These are phyloP conservation scores for Glomeris marginata DNA, from an alignment of 2,888 invertebrate genomes.

Conservation along the genomic window DNA sequence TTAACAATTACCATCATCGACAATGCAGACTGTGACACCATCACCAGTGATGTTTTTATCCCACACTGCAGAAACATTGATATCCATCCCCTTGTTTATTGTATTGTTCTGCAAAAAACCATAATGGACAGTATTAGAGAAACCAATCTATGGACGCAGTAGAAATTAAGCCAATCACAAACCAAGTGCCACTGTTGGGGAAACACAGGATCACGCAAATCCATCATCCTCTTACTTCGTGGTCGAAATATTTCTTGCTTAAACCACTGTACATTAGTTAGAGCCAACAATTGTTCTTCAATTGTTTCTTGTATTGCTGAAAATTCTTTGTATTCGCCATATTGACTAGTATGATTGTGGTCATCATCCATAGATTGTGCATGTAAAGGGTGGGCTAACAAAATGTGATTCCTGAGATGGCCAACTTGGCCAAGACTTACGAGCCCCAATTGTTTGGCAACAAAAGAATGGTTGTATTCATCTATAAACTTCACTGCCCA, in stretches of 20 bases:
- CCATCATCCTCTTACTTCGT: conserved; percentile 1
- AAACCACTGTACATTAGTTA: conserved; percentile 7
- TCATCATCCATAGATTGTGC: not conserved
- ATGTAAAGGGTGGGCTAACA: conserved; percentile 8
- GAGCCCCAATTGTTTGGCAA: not conserved
- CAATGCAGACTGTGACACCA: conserved; percentile 12
- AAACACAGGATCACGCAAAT: conserved; percentile 6
- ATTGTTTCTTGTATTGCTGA: not conserved
- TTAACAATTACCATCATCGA: conserved; percentile 12
- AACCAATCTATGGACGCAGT: not conserved
- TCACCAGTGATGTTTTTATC: conserved; percentile 11
- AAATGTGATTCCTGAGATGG: not conserved
- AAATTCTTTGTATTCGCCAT: not conserved
- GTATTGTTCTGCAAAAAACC: conserved; percentile 11
- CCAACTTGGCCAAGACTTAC: conserved; percentile 7
- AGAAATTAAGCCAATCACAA: not conserved
- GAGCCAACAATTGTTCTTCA: not conserved
- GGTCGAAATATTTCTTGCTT: conserved; percentile 8
- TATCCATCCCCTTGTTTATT: conserved; percentile 8
- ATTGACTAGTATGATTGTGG: not conserved
- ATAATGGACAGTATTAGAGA: not conserved
- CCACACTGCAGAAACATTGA: conserved; percentile 12
- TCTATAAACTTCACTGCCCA: conserved; percentile 5
- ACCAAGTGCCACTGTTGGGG: conserved; percentile 12
- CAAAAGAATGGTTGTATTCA: not conserved